Conservation (phyloP, 92 coral and sea anemone species). For the Zoanthus sociatus region DNA sequence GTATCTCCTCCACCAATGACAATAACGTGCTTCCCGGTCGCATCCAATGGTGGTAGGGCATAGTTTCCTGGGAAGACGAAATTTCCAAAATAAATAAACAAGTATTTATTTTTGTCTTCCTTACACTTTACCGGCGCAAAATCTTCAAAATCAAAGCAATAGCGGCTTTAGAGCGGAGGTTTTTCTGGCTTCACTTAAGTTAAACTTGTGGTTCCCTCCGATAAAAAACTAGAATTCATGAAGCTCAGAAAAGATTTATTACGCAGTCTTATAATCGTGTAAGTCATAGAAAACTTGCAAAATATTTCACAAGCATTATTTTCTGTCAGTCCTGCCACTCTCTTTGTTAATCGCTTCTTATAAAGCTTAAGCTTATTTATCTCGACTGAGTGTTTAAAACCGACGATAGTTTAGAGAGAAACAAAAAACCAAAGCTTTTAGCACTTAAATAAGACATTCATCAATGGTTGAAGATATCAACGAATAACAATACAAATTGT, state of each 20-base stretch:
- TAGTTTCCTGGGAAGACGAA: slow-evolving; percentile 66
- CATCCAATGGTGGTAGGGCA: slow-evolving; percentile 81
- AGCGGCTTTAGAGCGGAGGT: too few species aligned
- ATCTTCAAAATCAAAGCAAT: too few species aligned
- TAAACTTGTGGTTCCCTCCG: background rate
- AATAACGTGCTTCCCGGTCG: slow-evolving; percentile 84
- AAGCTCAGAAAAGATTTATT: too few species aligned
- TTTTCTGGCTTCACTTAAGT: background rate
- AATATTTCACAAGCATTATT: background rate
- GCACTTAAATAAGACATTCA: background rate
- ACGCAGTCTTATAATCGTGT: background rate
- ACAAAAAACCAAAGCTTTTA: background rate
- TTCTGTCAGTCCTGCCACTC: background rate
- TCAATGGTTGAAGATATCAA: background rate
- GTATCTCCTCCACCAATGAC: slow-evolving; percentile 99
- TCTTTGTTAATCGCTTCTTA: background rate
- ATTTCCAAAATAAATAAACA: background rate
- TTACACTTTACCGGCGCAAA: too few species aligned
- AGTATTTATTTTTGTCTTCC: background rate
- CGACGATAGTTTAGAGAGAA: background rate
- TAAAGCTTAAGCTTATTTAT: background rate
- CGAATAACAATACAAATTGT: background rate
- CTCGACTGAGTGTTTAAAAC: background rate
- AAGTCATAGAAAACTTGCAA: background rate
- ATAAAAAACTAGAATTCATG: too few species aligned